phyloP scores from a whole-genome alignment of 2,888 invertebrate genomes.

The Brachyptera risi region DNA sequence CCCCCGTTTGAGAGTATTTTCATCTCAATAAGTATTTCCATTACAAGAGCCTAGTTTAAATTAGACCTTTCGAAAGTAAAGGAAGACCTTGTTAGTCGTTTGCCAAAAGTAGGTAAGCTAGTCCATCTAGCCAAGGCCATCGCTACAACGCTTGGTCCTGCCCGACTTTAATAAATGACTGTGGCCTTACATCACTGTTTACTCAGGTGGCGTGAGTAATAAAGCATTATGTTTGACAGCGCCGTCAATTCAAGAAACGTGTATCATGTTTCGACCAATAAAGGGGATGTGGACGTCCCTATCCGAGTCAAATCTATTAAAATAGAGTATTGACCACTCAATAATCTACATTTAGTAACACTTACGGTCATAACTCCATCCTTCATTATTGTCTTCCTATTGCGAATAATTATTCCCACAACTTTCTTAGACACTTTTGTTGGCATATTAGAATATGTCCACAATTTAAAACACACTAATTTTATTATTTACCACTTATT shows the following conservation, averaged over 20 bases:
- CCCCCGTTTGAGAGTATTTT: too few species aligned
- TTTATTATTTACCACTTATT: too few species aligned
- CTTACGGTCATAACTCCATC: constrained; percentile 82
- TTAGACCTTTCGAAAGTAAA: neutral
- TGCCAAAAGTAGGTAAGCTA: constrained; percentile 4
- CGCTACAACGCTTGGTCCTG: neutral
- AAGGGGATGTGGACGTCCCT: too few species aligned
- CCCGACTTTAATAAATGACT: neutral
- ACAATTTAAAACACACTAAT: too few species aligned
- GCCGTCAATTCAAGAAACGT: too few species aligned
- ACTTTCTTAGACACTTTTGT: constrained; percentile 76
- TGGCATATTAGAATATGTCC: constrained; percentile 48
- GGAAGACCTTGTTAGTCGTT: neutral
- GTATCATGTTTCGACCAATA: too few species aligned
- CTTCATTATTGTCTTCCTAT: constrained; percentile 80
- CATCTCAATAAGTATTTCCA: neutral
- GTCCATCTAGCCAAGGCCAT: neutral
- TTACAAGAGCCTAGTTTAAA: neutral
- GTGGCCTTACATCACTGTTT: neutral
- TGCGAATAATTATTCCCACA: constrained; percentile 82
- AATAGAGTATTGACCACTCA: too few species aligned
- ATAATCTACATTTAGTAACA: neutral
- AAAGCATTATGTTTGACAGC: neutral
- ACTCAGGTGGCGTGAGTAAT: neutral
- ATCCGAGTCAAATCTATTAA: too few species aligned